Percentiles rank a stretch among this genome's conserved stretches.
These are phyloP conservation scores for Helicoverpa assulta DNA, from an alignment of 2,888 invertebrate species.

Conservation along the genomic window DNA sequence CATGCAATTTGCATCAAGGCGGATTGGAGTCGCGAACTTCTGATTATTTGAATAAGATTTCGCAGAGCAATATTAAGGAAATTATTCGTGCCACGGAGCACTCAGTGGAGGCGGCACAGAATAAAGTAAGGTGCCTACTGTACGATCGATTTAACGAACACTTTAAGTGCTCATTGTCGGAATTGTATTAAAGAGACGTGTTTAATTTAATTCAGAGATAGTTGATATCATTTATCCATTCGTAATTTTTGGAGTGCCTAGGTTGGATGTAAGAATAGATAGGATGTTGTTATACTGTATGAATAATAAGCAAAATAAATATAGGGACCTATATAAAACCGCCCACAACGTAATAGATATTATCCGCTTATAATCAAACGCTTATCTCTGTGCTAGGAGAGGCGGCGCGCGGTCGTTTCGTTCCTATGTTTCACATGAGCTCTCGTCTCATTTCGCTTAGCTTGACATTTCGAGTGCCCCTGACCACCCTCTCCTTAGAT, in stretches of 20 bases:
- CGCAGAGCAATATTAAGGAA: conserved; percentile 79
- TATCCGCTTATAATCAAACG: conserved; percentile 59
- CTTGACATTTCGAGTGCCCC: conserved; percentile 68
- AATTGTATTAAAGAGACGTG: conserved; percentile 46
- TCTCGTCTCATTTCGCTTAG: conserved; percentile 68
- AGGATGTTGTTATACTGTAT: conserved; percentile 13
- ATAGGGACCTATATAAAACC: conserved; percentile 34
- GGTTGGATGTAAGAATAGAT: neutral
- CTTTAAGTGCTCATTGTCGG: conserved; percentile 43
- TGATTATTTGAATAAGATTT: conserved; percentile 86
- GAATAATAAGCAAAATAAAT: conserved; percentile 36
- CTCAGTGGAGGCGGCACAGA: conserved; percentile 62
- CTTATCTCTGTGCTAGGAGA: conserved; percentile 59
- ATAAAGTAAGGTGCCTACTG: conserved; percentile 58
- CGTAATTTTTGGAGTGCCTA: neutral
- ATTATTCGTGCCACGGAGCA: conserved; percentile 77
- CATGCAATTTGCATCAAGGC: conserved; percentile 83
- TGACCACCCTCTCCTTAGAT: conserved; percentile 70
- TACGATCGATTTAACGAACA: conserved; percentile 54
- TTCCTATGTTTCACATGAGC: conserved; percentile 57
- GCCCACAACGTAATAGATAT: conserved; percentile 40
- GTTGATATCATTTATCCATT: neutral
- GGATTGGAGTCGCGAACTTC: conserved; percentile 82
- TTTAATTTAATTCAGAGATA: conserved; percentile 31
- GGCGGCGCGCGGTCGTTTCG: conserved; percentile 16